A percentile compares a stretch with the other conserved stretches of the same genome.
Evolutionary conservation across 2,113 vertebrate species (phyloP).

Genomic region (Anthoscopus minutus): DNA sequence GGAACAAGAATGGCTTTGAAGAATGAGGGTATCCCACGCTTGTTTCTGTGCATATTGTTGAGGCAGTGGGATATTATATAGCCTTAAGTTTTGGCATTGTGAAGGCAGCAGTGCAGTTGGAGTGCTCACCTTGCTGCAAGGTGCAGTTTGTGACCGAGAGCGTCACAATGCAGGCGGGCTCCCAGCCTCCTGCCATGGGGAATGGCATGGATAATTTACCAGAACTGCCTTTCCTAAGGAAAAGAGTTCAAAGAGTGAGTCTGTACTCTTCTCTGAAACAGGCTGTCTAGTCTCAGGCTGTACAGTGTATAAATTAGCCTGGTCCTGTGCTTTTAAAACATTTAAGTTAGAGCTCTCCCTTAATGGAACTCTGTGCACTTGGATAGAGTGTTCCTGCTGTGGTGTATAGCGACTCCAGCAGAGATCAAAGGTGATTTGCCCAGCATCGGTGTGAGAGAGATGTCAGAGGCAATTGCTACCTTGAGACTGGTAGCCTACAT

Average conservation of each 20-base stretch:
- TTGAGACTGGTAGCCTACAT: neutral
- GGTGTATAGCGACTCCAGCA: neutral
- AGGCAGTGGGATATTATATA: neutral
- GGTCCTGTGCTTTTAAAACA: neutral
- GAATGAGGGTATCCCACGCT: neutral
- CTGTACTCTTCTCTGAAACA: neutral
- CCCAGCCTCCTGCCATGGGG: neutral
- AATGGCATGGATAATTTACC: neutral
- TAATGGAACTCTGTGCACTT: neutral
- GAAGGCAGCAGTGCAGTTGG: neutral
- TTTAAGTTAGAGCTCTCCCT: neutral
- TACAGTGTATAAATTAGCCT: neutral
- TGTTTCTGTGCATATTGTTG: neutral
- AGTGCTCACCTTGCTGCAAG: neutral
- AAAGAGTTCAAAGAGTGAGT: neutral
- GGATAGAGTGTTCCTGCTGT: neutral
- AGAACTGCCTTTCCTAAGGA: neutral
- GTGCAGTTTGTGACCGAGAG: neutral
- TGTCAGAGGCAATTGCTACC: neutral
- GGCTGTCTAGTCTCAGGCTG: neutral
- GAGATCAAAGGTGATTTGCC: neutral
- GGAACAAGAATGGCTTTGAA: neutral
- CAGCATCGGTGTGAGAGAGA: neutral
- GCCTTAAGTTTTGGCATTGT: too few relatives aligned
- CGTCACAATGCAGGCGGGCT: neutral